phyloP scores from a whole-genome alignment of 2,797 vertebrate genomes.

The Cyclura pinguis region DNA sequence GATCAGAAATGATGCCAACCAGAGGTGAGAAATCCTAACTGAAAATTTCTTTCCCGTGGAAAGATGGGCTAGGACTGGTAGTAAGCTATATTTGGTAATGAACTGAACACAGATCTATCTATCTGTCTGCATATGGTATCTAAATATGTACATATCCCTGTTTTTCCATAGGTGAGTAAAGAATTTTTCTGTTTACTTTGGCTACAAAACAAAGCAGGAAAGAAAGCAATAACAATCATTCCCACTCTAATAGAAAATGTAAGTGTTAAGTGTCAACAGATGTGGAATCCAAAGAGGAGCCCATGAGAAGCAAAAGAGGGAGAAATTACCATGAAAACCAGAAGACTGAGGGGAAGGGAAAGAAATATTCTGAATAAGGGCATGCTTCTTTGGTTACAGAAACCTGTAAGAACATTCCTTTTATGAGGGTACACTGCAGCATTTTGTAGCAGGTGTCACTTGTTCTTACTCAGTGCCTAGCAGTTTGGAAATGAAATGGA shows the following conservation, averaged over 20 bases:
- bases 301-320: not conserved
- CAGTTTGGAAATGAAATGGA: not conserved
- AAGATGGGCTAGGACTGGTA: too few relatives aligned
- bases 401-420: not conserved
- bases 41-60: too few relatives aligned
- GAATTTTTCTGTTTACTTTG: not conserved
- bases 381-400: not conserved
- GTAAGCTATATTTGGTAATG: too few relatives aligned
- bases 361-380: not conserved
- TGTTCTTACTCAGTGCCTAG: not conserved
- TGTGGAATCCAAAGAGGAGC: not conserved
- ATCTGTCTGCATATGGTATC: not conserved
- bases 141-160: not conserved
- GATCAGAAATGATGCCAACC: too few relatives aligned
- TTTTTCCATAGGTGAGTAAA: not conserved
- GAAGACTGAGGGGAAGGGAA: not conserved
- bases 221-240: not conserved
- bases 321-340: not conserved
- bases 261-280: not conserved
- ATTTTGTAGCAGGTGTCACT: not conserved
- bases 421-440: not conserved
- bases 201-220: not conserved
- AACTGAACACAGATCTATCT: too few relatives aligned
- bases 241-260: not conserved
- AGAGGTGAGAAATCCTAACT: too few relatives aligned